Base-by-base conservation (phyloP, 2,888 invertebrate genomes). In the Calameuta idolon region DNA sequence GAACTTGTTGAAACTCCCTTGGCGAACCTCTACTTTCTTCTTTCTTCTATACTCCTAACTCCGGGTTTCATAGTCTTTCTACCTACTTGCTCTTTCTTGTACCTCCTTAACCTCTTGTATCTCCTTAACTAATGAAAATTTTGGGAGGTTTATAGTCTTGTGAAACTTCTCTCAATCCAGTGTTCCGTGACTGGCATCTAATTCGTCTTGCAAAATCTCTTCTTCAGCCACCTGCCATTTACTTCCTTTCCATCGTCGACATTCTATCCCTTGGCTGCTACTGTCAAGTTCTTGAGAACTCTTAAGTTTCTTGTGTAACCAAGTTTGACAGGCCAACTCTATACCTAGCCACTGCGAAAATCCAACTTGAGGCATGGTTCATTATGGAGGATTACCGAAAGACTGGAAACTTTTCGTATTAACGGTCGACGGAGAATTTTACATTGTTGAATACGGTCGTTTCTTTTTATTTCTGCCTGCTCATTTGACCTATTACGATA, bases 1-100 rank as follows among this genome's bases (percentile, higher is more conserved):
- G 79, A 81, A 82, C 81, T 82, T 79, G 82, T 82, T 82, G 78
- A 81, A 78, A 74, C 73, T 71, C 23, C 55, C 55, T 23, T 23
- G 23, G 55, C 55, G 55, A 55, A 23, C 55, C 55, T 55, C 9
- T 55, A 55, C 23, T 55, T 55, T 55, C 55, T 23, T 55, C 55
- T 23, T 55, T 55, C 23, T 55, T 55, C 55, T 3, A 9, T 55
- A 23, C 55, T 55, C 15, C 15, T 23, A 55, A 23, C 55, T 23
- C 2, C 2, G 23, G 9, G 23, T 55, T 55, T 15, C 55, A 23
- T 9, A 55, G 23, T 23, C 23, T 9, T 55, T 55, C 55, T 23
- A 55, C 23, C 9, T 55, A 55, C 55, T 55, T 55, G 55, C 55
- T 55, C 23, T 55, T 55, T 55, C 55, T 55, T 15, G 9, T 55